A percentile compares a stretch with the other conserved stretches of the same genome.
Conservation (phyloP, 1,140 invertebrate genomes). For the Euura saliciscinereae region DNA sequence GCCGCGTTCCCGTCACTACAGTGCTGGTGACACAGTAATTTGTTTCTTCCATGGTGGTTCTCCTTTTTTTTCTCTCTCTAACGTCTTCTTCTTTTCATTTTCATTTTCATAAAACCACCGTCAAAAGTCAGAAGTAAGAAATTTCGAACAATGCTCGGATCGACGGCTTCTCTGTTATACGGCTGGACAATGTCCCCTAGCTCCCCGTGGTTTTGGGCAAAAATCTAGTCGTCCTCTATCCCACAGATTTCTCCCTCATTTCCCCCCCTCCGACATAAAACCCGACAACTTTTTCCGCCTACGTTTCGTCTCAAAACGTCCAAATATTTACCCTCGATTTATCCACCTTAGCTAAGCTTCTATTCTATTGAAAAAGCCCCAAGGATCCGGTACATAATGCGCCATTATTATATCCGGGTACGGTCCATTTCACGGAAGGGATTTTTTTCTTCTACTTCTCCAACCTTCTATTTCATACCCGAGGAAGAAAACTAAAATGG, state of each 20-base stretch:
- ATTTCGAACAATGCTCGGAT: no score
- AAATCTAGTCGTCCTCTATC: neutral
- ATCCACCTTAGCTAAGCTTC: constrained; percentile 11
- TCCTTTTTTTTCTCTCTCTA: constrained; percentile 16
- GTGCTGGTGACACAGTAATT: neutral
- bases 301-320: constrained; percentile 29
- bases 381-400: constrained; percentile 11
- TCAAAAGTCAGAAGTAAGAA: no score
- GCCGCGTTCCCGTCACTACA: neutral
- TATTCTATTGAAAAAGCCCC: constrained; percentile 21
- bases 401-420: constrained; percentile 4
- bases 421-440: constrained; percentile 4
- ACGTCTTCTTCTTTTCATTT: neutral
- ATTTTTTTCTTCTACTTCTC: neutral
- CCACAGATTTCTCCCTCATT: neutral
- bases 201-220: neutral
- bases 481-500: no score
- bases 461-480: neutral
- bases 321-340: constrained; percentile 52
- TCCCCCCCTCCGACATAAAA: neutral
- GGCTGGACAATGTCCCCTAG: neutral
- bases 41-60: neutral
- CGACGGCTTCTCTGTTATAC: neutral
- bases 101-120: no score
- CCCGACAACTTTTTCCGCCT: no score